phyloP scores from a whole-genome alignment of 2,113 vertebrate genomes.

The Corvus moneduloides region DNA sequence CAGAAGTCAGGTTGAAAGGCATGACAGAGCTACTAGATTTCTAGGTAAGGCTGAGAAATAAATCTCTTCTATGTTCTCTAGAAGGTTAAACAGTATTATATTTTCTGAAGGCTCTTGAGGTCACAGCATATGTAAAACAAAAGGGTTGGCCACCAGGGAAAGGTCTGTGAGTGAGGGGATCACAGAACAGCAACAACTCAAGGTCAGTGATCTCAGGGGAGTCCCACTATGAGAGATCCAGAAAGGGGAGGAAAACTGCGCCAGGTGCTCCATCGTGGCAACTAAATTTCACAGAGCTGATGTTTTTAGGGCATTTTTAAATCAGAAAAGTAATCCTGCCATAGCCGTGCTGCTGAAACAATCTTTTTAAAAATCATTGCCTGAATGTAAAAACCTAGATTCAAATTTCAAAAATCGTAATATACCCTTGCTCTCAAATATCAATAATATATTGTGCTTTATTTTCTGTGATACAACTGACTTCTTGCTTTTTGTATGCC shows the following conservation, averaged over 20 bases:
- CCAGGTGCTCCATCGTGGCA: background rate
- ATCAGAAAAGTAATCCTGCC: background rate
- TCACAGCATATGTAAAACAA: background rate
- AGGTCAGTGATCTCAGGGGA: background rate
- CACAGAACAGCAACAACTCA: background rate
- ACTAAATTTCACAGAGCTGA: background rate
- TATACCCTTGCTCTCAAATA: conserved; percentile 3
- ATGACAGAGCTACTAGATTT: background rate
- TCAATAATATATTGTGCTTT: conserved; percentile 15
- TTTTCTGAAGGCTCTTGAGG: background rate
- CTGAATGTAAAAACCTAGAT: background rate
- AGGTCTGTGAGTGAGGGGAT: background rate
- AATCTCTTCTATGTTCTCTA: background rate
- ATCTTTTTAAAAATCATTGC: background rate
- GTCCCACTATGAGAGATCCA: background rate
- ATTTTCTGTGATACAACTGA: conserved; percentile 40
- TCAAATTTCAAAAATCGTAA: background rate
- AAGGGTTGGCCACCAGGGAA: background rate
- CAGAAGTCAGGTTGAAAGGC: background rate
- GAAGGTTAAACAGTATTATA: background rate
- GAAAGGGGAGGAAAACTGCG: background rate
- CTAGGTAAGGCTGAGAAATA: background rate
- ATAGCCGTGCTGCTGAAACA: background rate
- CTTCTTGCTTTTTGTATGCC: conserved; percentile 39
- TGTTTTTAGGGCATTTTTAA: background rate